Evolutionary conservation across 2,797 vertebrate species (phyloP).

Genomic region (Euphonia xanthogaster): DNA sequence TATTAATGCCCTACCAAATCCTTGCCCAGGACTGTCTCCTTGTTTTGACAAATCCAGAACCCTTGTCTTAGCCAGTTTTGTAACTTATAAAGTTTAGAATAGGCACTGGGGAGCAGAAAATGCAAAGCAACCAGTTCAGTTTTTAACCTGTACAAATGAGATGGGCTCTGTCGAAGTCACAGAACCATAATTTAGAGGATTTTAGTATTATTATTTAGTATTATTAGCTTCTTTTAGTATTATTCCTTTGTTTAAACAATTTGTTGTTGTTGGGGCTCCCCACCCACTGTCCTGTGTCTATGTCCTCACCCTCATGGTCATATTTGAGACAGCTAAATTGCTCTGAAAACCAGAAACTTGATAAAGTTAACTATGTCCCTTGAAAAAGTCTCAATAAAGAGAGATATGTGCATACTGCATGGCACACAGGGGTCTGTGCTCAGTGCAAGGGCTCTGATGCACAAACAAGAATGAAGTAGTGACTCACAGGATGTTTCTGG

Average conservation of each 20-base stretch:
- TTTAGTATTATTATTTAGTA: background rate
- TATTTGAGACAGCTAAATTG: background rate
- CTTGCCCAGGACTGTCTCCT: background rate
- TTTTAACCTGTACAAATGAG: background rate
- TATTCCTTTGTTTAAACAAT: background rate
- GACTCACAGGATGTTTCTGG: background rate
- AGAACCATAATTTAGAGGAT: background rate
- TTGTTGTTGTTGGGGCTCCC: background rate
- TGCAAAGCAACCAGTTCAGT: background rate
- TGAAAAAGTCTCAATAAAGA: background rate
- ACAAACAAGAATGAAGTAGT: background rate
- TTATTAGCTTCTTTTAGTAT: background rate
- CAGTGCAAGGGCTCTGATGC: background rate
- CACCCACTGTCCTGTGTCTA: fast-evolving
- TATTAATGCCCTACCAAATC: background rate
- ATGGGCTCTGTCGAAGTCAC: background rate
- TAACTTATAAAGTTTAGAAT: background rate
- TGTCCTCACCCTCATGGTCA: background rate
- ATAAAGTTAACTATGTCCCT: background rate
- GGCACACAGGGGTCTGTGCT: background rate
- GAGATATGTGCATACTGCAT: background rate
- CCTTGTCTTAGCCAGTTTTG: background rate
- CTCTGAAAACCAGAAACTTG: background rate
- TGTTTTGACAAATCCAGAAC: background rate
- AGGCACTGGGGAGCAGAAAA: background rate